Evolutionary conservation across 2,113 vertebrate species (phyloP).

Genomic region (Tyto alba): DNA sequence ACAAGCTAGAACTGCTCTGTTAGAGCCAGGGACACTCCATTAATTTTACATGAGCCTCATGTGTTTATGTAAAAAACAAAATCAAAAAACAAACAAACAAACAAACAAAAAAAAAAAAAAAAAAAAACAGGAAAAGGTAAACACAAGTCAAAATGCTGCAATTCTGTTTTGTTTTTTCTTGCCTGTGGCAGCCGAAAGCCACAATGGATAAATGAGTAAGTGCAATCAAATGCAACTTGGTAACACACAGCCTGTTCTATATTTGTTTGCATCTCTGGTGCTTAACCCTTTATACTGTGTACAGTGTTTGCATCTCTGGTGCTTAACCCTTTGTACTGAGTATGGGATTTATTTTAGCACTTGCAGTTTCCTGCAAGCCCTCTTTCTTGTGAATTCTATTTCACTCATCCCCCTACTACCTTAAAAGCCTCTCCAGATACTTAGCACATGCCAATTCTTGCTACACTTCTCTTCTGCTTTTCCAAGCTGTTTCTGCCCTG

Average conservation of each 20-base stretch:
- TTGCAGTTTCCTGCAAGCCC: neutral
- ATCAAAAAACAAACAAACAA: neutral
- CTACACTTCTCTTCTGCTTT: neutral
- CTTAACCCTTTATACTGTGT: constrained; percentile 1
- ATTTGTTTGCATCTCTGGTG: neutral
- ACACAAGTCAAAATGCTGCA: neutral
- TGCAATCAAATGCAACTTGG: neutral
- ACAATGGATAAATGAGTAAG: neutral
- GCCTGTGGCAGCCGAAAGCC: neutral
- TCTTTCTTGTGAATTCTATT: neutral
- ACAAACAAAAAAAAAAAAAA: neutral
- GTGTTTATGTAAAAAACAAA: neutral
- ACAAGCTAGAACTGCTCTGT: neutral
- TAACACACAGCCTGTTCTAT: neutral
- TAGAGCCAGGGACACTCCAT: neutral
- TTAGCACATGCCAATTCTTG: neutral
- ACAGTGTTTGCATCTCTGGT: too few species aligned
- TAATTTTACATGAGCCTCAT: neutral
- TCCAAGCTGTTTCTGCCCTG: neutral
- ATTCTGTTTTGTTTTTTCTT: neutral
- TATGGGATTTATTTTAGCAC: neutral
- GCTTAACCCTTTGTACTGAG: neutral
- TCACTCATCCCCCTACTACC: neutral
- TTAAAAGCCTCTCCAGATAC: neutral
- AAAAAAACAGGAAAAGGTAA: neutral